Base-by-base conservation (phyloP, 2,888 invertebrate species). In the Lamellibrachia satsuma region DNA sequence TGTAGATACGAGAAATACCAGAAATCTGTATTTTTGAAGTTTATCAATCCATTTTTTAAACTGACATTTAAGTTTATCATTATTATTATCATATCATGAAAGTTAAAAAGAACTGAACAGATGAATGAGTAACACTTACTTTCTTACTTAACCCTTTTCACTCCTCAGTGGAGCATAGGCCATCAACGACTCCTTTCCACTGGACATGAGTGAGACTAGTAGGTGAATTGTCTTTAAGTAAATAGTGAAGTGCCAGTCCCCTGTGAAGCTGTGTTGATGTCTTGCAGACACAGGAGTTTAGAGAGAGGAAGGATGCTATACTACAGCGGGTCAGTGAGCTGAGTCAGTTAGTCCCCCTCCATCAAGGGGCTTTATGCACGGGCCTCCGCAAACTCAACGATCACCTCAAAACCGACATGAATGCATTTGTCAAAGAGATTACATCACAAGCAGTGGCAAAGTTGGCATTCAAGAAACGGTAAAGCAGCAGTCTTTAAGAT, bases 391-490 rank as follows among this genome's bases (percentile, higher is more conserved):
- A 75, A 75, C 75, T 75, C 75, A 75, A 75, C 22, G 75, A 75
- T n/a, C 75, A 15, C 22, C 75, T 75, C 75, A 75, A 75, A n/a
- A 75, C 75, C 2, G 75, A 75, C 75, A 4, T 75, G 75, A 75
- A 15, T 75, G 75, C 75, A 75, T 75, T 75, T 75, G 75, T 75
- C 75, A 75, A 75, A 15, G 75, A 75, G 75, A 75, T 75, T 22
- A 75, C 75, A 75, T 75, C 75, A 2, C 75, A 75, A 15, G n/a
- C 22, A n/a, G n/a, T 75, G 75, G 22, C 75, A 75, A 75, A 75
- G 75, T 75, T 75, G 75, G 75, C 75, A 15, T 75, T 22, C 75
- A 75, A 75, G 75, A 75, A n/a, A 75, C 75, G 75, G 75, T 75
- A 75, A 4, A 22, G 3, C 22, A 22, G 75, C 75, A 4, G 22